A percentile compares a stretch with the other conserved stretches of the same genome.
Conservation (phyloP, 64 coral and sea anemone species). For the Anthopleura sola region DNA sequence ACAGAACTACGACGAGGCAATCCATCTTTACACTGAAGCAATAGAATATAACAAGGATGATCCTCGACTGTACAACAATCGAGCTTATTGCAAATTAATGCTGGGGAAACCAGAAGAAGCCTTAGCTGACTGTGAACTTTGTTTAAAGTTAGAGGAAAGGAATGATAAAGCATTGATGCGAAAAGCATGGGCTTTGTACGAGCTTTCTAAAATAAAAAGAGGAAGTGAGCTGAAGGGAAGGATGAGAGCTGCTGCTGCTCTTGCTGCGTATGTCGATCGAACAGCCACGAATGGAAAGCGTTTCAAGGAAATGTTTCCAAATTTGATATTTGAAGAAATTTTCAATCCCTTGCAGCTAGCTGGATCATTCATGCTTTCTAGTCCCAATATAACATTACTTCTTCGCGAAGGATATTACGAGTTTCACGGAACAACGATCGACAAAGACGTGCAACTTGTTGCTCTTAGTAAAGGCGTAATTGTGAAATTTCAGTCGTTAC, state of each 20-base stretch:
- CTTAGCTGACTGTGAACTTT: slow-evolving; percentile 68
- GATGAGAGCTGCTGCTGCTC: slow-evolving; percentile 11
- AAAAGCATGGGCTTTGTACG: slow-evolving; percentile 66
- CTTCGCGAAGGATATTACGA: slow-evolving; percentile 56
- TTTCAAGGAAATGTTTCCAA: slow-evolving; percentile 34
- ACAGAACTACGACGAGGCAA: slow-evolving; percentile 32
- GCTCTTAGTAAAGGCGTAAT: slow-evolving; percentile 19
- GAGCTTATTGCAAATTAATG: slow-evolving; percentile 68
- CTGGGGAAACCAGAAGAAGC: slow-evolving; percentile 35
- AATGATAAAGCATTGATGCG: slow-evolving; percentile 65
- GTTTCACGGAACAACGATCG: neutral
- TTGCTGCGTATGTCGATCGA: slow-evolving; percentile 40
- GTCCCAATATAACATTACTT: slow-evolving; percentile 27
- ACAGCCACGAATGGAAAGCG: neutral
- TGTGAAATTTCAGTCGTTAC: neutral
- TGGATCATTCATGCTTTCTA: neutral
- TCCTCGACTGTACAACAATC: slow-evolving; percentile 52
- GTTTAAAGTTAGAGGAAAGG: slow-evolving; percentile 40
- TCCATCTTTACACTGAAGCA: slow-evolving; percentile 48
- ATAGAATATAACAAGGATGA: slow-evolving; percentile 32
- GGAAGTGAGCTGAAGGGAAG: slow-evolving; percentile 27
- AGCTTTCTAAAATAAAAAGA: slow-evolving; percentile 8
- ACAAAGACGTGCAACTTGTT: slow-evolving; percentile 27
- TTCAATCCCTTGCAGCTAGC: slow-evolving; percentile 22
- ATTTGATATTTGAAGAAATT: neutral